Evolutionary conservation across 1,140 invertebrate genomes (phyloP), one percentile per base, ranked within the genome.

Genomic region (Rhyzopertha dominica): DNA sequence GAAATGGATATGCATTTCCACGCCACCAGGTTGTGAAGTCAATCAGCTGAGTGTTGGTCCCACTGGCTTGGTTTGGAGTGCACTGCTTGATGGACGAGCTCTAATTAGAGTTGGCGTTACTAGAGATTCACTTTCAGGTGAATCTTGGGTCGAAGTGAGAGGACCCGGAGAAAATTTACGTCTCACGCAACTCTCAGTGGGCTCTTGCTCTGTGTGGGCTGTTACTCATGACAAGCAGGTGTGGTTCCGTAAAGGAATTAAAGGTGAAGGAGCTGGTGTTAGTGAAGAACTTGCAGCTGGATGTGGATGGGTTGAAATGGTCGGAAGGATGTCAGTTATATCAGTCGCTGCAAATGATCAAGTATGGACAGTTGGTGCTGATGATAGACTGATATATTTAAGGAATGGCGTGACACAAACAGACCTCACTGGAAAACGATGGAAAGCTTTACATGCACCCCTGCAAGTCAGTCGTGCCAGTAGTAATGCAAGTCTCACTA

Each of bases 191-290:
- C 70, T 95, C 4, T 84, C 87, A 42, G 85, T 93, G 13, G 91
- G 92, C 3, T 77, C 74, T n/a, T 81, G 87, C 73, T 74, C 82
- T 3, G 85, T 93, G 5, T 95, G 92, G 92, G 88, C 84, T 47
- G 69, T 93, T 5, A 86, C 84, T 32, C 81, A 85, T 57, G 84
- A 91, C 62, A 79, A 82, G 42, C 79, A 81, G 59, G 85, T 92
- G n/a, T 94, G 89, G 89, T 93, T 92, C 63, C 73, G 89, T 53
- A 83, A 88, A 70, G 89, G 90, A 17, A 78, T 93, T 16, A 81
- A 82, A 63, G 81, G 82, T 4, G 80, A 81, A 57, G 74, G 74
- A 45, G 74, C 80, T 19, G 81, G 79, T 13, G 68, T 78, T 40
- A 84, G 79, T 54, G 83, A 85, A 65, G 76, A 81, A 59, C 66